Percentiles rank a stretch among this genome's conserved stretches.
Conservation (phyloP, 2,888 invertebrate species). For the Philereme transversata region DNA sequence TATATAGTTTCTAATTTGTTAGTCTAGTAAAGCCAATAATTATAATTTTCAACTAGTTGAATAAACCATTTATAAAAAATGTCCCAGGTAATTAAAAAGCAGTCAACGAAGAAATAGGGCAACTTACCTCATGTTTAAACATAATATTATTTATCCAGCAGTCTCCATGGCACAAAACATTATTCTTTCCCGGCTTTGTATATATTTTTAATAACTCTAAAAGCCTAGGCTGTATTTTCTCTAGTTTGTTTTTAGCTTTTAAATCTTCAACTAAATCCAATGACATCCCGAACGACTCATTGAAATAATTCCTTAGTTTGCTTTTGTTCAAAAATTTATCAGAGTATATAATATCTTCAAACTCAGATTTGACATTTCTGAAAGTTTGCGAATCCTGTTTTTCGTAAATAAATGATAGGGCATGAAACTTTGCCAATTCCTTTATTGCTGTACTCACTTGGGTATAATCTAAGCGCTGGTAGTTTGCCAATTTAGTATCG, state of each 20-base stretch:
- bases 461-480: slow-evolving; percentile 52
- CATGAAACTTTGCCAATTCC: slow-evolving; percentile 71
- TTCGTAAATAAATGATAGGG: slow-evolving; percentile 61
- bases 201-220: slow-evolving; percentile 59
- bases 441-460: slow-evolving; percentile 54
- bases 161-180: slow-evolving; percentile 73
- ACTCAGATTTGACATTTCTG: slow-evolving; percentile 46
- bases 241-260: slow-evolving; percentile 54
- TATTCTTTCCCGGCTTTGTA: slow-evolving; percentile 52
- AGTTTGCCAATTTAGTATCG: slow-evolving; percentile 52
- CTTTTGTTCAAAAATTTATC: slow-evolving; percentile 64
- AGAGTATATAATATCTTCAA: slow-evolving; percentile 63
- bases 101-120: slow-evolving; percentile 8
- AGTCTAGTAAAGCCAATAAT: too few species aligned
- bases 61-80: too few species aligned
- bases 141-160: slow-evolving; percentile 72
- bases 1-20: too few species aligned
- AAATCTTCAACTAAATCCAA: slow-evolving; percentile 53
- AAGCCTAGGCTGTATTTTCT: slow-evolving; percentile 50
- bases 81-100: not conserved
- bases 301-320: slow-evolving; percentile 63
- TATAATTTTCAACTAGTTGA: too few species aligned
- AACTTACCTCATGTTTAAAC: slow-evolving; percentile 57
- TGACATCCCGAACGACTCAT: slow-evolving; percentile 66
- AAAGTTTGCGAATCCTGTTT: slow-evolving; percentile 47